These are phyloP conservation scores for Spermophilus dauricus DNA, from an alignment of 2,113 vertebrate genomes.

Conservation along the genomic window DNA sequence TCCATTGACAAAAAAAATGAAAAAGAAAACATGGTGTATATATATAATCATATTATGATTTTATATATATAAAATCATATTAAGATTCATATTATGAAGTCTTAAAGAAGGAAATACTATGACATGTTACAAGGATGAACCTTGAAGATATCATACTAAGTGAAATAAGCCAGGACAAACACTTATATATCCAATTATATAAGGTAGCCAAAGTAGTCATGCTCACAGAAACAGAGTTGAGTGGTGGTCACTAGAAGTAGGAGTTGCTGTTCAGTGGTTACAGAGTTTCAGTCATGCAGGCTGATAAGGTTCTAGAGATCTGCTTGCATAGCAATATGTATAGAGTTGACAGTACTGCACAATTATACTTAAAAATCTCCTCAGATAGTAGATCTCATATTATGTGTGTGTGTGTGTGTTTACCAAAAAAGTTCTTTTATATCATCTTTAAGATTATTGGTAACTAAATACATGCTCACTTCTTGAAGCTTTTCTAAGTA, in stretches of 20 bases:
- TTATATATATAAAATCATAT: too few species aligned
- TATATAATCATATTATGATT: not conserved
- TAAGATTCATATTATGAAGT: not conserved
- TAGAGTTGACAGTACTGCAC: not conserved
- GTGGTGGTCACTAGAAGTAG: not conserved
- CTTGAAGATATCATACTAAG: not conserved
- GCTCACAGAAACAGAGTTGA: not conserved
- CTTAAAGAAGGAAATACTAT: not conserved
- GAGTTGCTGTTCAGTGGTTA: not conserved
- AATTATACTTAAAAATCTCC: not conserved
- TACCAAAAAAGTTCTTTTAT: not conserved
- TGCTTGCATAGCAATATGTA: not conserved
- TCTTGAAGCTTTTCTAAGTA: slow-evolving; percentile 22
- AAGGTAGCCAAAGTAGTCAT: not conserved
- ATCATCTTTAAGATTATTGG: not conserved
- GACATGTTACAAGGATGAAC: not conserved
- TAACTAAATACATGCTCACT: slow-evolving; percentile 14
- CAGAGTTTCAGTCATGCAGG: not conserved
- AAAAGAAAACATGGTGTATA: not conserved
- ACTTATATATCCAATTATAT: not conserved
- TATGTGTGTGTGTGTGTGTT: not conserved
- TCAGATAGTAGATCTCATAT: not conserved
- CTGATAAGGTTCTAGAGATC: not conserved
- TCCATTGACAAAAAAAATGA: not conserved
- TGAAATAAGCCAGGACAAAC: not conserved